Conservation (phyloP, 2,888 invertebrate genomes). For the Catonia carolina region DNA sequence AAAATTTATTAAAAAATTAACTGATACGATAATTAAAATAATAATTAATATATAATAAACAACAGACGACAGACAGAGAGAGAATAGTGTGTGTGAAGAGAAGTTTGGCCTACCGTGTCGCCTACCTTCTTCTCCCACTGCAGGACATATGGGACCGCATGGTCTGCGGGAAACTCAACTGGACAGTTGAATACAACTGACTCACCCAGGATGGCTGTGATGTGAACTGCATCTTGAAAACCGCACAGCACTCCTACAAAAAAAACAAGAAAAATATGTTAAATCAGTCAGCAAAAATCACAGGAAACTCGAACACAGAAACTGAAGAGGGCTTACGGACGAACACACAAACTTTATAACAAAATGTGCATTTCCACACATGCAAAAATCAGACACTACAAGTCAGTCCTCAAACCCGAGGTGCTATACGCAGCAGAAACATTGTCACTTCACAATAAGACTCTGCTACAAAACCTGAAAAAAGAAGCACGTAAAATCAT, state of each 20-base stretch:
- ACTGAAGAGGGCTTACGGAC: too few relatives aligned
- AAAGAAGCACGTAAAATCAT: too few relatives aligned
- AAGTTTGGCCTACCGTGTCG: slow-evolving; percentile 34
- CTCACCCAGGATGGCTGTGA: slow-evolving; percentile 94
- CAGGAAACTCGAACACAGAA: too few relatives aligned
- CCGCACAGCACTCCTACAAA: slow-evolving; percentile 54
- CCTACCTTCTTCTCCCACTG: slow-evolving; percentile 98
- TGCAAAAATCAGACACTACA: too few relatives aligned
- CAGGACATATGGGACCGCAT: slow-evolving; percentile 94
- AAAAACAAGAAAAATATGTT: too few relatives aligned
- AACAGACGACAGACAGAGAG: slow-evolving; percentile 41
- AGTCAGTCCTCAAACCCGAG: too few relatives aligned
- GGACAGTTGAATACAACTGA: slow-evolving; percentile 97
- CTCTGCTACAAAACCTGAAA: too few relatives aligned
- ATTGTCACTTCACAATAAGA: too few relatives aligned
- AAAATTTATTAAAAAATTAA: not conserved
- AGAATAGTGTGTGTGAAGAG: slow-evolving; percentile 24
- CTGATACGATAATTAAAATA: not conserved
- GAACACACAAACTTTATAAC: too few relatives aligned
- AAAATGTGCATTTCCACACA: too few relatives aligned
- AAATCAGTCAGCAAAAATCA: too few relatives aligned
- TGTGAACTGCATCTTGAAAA: slow-evolving; percentile 89
- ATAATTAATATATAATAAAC: slow-evolving; percentile 16
- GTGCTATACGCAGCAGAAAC: too few relatives aligned
- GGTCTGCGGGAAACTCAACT: slow-evolving; percentile 93